phyloP scores from a whole-genome alignment of 2,797 vertebrate genomes.

The Dipus sagitta region DNA sequence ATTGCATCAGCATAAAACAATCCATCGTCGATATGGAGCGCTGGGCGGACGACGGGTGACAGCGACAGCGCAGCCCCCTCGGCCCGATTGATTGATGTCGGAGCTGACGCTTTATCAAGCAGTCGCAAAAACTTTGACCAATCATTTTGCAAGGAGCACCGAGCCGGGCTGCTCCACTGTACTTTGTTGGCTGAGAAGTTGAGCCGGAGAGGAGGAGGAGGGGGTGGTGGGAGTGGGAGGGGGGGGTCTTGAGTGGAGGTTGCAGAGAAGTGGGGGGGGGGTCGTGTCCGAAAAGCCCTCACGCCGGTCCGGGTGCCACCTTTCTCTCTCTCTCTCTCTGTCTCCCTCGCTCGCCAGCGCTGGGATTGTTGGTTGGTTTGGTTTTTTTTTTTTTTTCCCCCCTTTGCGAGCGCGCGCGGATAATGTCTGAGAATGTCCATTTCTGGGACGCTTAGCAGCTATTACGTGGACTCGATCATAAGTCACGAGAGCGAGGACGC shows the following conservation, averaged over 20 bases:
- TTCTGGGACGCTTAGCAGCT: constrained; percentile 99
- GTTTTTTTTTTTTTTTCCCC: constrained; percentile 73
- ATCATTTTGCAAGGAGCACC: constrained; percentile 95
- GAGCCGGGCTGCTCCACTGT: constrained; percentile 92
- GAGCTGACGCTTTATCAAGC: constrained; percentile 97
- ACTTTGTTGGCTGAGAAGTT: constrained; percentile 96
- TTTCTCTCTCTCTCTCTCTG: neutral
- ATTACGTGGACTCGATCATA: constrained; percentile 99
- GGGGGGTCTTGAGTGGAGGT: constrained; percentile 61
- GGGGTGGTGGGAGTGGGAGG: constrained; percentile 78
- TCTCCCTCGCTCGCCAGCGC: constrained; percentile 74
- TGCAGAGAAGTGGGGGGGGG: constrained; percentile 76
- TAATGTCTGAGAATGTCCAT: constrained; percentile 99
- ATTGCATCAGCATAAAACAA: constrained; percentile 94
- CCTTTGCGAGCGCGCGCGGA: constrained; percentile 92
- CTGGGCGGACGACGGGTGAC: constrained; percentile 88
- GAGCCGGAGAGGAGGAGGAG: constrained; percentile 85
- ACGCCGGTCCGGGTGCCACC: constrained; percentile 89
- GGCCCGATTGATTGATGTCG: constrained; percentile 95
- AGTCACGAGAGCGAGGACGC: constrained; percentile 98
- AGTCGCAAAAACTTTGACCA: constrained; percentile 97
- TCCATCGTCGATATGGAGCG: constrained; percentile 93
- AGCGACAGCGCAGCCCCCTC: constrained; percentile 90
- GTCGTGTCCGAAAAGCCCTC: constrained; percentile 89
- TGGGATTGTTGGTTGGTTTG: too few relatives aligned